Conservation (phyloP, 2,797 vertebrate genomes). For the Phataginus tetradactyla region DNA sequence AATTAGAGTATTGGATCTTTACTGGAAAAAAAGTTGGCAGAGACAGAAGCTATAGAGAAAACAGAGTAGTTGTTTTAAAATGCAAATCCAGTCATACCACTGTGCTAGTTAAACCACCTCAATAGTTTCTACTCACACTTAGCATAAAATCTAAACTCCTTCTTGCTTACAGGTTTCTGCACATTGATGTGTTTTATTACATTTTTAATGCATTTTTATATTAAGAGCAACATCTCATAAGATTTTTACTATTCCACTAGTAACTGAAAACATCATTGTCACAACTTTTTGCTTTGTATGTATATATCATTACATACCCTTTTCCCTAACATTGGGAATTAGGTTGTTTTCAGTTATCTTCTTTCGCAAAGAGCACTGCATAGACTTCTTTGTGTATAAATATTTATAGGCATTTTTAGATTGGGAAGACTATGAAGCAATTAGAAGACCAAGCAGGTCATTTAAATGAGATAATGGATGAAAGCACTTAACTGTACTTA, state of each 20-base stretch:
- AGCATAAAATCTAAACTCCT: not conserved
- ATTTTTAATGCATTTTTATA: not conserved
- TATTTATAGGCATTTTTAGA: not conserved
- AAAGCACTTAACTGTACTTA: conserved; percentile 51
- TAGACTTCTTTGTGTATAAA: not conserved
- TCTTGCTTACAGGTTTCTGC: not conserved
- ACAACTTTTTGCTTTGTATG: not conserved
- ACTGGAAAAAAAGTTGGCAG: not conserved
- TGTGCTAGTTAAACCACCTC: not conserved
- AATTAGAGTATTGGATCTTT: not conserved
- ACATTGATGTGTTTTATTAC: not conserved
- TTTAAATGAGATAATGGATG: conserved; percentile 56
- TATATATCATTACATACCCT: not conserved
- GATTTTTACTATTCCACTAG: not conserved
- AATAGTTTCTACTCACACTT: not conserved
- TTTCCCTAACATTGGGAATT: not conserved
- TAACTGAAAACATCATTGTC: not conserved
- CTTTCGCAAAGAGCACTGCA: not conserved
- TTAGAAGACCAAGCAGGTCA: conserved; percentile 33
- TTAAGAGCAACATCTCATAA: not conserved
- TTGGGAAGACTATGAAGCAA: conserved; percentile 24
- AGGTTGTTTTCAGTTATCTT: not conserved
- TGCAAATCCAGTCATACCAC: not conserved
- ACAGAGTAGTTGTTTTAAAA: conserved; percentile 42
- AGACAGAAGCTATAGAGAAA: not conserved